A percentile compares a stretch with the other conserved stretches of the same genome.
These are phyloP conservation scores for Thamnaconus septentrionalis DNA, from an alignment of 2,113 vertebrate species.

Conservation along the genomic window DNA sequence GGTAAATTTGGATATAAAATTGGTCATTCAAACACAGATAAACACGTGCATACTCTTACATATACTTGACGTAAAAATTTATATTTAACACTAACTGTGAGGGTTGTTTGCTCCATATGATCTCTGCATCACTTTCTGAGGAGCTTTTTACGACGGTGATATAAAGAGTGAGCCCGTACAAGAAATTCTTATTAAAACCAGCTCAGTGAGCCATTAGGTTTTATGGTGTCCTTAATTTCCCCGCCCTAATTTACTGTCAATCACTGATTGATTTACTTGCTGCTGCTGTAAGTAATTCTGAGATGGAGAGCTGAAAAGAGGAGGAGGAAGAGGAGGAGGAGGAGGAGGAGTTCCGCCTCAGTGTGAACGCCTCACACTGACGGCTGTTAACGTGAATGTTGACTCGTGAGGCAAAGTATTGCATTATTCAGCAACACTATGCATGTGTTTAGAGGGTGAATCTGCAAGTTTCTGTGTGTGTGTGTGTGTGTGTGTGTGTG, in stretches of 20 bases:
- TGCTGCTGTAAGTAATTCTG: slow-evolving; percentile 21
- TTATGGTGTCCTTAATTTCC: background rate
- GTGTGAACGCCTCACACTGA: slow-evolving; percentile 25
- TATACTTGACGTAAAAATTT: no score
- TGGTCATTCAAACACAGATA: background rate
- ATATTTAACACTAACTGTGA: no score
- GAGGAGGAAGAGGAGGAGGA: slow-evolving; percentile 22
- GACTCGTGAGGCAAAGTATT: slow-evolving; percentile 30
- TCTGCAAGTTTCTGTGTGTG: background rate
- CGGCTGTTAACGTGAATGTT: slow-evolving; percentile 42
- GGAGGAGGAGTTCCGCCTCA: background rate
- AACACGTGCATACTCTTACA: background rate
- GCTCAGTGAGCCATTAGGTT: slow-evolving; percentile 4
- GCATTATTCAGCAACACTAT: background rate
- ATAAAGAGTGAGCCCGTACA: no score
- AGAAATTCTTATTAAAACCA: no score
- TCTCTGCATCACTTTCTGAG: no score
- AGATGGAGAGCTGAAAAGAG: slow-evolving; percentile 17
- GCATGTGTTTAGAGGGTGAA: background rate
- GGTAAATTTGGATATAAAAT: slow-evolving; percentile 14
- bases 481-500: background rate
- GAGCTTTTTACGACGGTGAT: no score
- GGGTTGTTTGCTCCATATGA: no score
- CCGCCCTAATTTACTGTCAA: slow-evolving; percentile 9
- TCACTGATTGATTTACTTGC: slow-evolving; percentile 13